These are phyloP conservation scores for Sakesphorus luctuosus DNA, from an alignment of 2,113 vertebrate species.

Conservation along the genomic window DNA sequence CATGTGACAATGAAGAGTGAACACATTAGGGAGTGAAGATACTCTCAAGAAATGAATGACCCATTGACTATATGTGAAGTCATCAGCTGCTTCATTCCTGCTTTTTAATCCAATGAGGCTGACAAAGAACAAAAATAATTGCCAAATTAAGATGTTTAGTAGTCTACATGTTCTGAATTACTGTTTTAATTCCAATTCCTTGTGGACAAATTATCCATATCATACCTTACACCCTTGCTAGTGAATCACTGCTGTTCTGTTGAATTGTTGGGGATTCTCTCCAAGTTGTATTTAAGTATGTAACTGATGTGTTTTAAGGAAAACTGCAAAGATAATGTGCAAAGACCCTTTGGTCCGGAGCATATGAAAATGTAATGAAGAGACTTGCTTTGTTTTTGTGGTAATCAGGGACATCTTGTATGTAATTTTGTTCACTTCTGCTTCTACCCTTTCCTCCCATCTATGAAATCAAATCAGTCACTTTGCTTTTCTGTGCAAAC, in stretches of 20 bases:
- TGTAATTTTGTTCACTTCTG: background rate
- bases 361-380: background rate
- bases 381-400: background rate
- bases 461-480: background rate
- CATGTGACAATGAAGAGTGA: slow-evolving; percentile 29
- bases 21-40: slow-evolving; percentile 3
- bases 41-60: background rate
- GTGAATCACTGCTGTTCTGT: background rate
- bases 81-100: background rate
- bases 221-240: background rate
- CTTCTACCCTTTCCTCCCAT: background rate
- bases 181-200: background rate
- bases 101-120: background rate
- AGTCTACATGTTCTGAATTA: background rate
- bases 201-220: background rate
- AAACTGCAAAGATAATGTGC: background rate
- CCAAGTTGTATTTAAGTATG: background rate
- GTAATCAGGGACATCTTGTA: background rate
- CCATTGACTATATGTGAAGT: background rate
- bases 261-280: background rate
- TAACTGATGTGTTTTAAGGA: background rate
- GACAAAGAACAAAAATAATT: background rate
- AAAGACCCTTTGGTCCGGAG: background rate
- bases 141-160: background rate
- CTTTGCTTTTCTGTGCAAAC: background rate